Conservation (phyloP, 1,140 invertebrate species). For the Physella acuta region DNA sequence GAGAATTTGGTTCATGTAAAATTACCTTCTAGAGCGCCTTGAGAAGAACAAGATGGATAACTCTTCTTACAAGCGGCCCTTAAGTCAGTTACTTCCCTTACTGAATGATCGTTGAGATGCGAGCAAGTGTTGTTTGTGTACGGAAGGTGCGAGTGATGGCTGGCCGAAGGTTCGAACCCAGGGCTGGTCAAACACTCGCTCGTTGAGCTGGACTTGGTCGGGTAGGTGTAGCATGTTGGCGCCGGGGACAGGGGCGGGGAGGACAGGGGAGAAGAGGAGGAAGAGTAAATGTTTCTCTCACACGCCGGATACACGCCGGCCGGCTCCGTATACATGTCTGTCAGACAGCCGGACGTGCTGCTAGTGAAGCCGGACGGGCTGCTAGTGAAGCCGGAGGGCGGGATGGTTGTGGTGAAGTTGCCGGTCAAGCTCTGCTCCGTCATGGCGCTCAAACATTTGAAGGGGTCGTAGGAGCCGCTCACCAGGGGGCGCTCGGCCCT, state of each 20-base stretch:
- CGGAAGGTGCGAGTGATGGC: too few relatives aligned
- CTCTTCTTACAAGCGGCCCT: conserved; percentile 10
- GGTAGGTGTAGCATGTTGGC: conserved; percentile 20
- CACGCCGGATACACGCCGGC: not conserved
- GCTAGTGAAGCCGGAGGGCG: not conserved
- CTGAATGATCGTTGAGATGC: not conserved
- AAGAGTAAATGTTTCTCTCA: conserved; percentile 10
- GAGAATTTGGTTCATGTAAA: too few relatives aligned
- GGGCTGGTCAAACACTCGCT: conserved; percentile 8
- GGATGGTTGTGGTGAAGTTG: conserved; percentile 19
- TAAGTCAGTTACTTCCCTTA: not conserved
- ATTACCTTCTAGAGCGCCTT: not conserved
- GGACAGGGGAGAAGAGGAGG: conserved; percentile 14
- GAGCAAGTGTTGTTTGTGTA: too few relatives aligned
- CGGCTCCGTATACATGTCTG: conserved; percentile 6
- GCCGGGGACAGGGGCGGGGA: conserved; percentile 12
- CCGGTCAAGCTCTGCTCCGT: conserved; percentile 28
- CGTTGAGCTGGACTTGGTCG: not conserved
- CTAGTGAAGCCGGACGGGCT: not conserved
- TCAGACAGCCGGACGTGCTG: too few relatives aligned
- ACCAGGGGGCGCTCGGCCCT: too few relatives aligned
- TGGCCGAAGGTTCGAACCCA: too few relatives aligned
- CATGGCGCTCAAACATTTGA: conserved; percentile 32
- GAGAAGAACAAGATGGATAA: conserved; percentile 3
- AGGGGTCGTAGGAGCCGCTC: conserved; percentile 32